Conservation (phyloP, 2,888 invertebrate species). For the Minunthozetes semirufus region DNA sequence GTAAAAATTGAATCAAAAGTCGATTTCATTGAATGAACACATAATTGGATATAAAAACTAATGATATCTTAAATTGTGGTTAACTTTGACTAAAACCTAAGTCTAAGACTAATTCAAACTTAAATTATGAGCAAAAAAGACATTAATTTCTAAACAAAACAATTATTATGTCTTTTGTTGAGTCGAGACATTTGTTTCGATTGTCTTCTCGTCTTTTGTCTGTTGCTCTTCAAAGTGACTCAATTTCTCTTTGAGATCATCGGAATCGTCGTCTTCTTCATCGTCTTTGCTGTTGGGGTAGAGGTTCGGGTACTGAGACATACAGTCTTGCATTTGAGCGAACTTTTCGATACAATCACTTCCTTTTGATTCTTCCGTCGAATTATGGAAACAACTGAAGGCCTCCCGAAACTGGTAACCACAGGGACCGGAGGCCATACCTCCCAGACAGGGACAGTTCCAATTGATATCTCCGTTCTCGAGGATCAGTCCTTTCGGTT, state of each 20-base stretch:
- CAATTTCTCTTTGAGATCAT: background rate
- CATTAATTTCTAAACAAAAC: too few species aligned
- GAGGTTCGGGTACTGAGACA: slow-evolving; percentile 74
- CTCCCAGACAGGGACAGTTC: slow-evolving; percentile 93
- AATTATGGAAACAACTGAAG: slow-evolving; percentile 86
- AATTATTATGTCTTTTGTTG: background rate
- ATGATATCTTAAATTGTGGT: too few species aligned
- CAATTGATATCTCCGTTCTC: slow-evolving; percentile 87
- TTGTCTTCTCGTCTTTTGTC: background rate
- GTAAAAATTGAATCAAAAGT: too few species aligned
- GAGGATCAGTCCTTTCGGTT: slow-evolving; percentile 75
- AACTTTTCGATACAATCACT: slow-evolving; percentile 86
- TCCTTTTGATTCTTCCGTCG: slow-evolving; percentile 77
- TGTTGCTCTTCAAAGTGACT: background rate
- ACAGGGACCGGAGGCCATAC: slow-evolving; percentile 96
- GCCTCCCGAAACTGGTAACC: slow-evolving; percentile 86
- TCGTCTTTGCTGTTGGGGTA: slow-evolving; percentile 60
- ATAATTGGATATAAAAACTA: too few species aligned
- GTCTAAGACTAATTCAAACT: too few species aligned
- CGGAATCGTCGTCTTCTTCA: too few species aligned
- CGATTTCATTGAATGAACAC: too few species aligned
- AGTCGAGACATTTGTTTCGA: background rate
- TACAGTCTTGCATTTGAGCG: slow-evolving; percentile 82
- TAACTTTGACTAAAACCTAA: too few species aligned
- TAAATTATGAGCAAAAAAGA: too few species aligned